Conservation (phyloP, 2,888 invertebrate genomes). For the Hermodice carunculata region DNA sequence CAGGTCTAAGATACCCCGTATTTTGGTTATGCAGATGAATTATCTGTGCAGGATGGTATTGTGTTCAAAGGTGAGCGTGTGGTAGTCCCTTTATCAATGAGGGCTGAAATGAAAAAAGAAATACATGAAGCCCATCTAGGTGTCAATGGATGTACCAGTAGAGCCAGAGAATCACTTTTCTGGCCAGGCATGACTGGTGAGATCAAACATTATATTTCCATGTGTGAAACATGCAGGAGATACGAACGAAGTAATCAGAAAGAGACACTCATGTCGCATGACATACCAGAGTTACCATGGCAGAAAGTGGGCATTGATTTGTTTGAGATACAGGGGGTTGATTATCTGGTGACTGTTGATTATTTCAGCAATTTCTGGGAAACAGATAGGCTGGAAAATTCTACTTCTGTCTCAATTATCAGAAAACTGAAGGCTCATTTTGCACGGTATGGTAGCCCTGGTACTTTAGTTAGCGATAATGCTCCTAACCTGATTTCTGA, state of each 20-base stretch:
- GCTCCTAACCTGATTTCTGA: too few species aligned
- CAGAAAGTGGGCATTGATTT: slow-evolving; percentile 42
- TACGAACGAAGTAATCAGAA: not conserved
- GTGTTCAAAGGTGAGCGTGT: slow-evolving; percentile 26
- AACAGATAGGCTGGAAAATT: slow-evolving; percentile 32
- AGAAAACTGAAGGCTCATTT: slow-evolving; percentile 9
- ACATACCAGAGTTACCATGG: slow-evolving; percentile 39
- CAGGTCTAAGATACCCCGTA: slow-evolving; percentile 8
- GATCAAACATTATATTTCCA: not conserved
- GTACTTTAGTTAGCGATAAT: slow-evolving; percentile 3
- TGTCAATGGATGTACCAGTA: slow-evolving; percentile 1
- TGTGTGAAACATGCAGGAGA: not conserved
- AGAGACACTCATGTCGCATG: slow-evolving; percentile 29
- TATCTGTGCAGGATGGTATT: slow-evolving; percentile 30
- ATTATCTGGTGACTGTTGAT: slow-evolving; percentile 42
- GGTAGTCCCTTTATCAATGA: not conserved
- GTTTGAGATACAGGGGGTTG: slow-evolving; percentile 28
- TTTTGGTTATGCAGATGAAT: slow-evolving; percentile 24
- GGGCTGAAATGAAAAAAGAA: not conserved
- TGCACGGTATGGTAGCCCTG: slow-evolving; percentile 11
- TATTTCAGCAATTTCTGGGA: slow-evolving; percentile 38
- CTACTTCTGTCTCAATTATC: slow-evolving; percentile 28
- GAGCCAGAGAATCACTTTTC: slow-evolving; percentile 3
- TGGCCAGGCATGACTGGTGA: slow-evolving; percentile 5
- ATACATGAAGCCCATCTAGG: slow-evolving; percentile 5